phyloP scores from a whole-genome alignment of 2,797 vertebrate species.

The Coregonus sp. region DNA sequence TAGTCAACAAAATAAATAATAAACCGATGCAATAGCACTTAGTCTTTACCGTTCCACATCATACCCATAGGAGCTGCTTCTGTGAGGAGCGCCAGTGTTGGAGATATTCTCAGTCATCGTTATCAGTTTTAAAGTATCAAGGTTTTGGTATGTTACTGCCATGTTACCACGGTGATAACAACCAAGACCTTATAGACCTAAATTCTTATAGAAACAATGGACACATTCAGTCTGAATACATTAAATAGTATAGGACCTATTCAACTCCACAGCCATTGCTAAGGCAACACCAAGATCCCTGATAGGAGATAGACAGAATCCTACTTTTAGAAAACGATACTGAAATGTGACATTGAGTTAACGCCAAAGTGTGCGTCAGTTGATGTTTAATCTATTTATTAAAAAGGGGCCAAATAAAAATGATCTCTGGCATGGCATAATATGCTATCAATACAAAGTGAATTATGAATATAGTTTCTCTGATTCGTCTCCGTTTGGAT shows the following conservation, averaged over 20 bases:
- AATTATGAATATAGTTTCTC: not conserved
- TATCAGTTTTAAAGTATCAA: not conserved
- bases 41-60: constrained; percentile 25
- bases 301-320: not conserved
- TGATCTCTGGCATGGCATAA: constrained; percentile 7
- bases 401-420: not conserved
- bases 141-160: constrained; percentile 1
- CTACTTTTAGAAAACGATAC: constrained; percentile 17
- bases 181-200: not conserved
- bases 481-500: not conserved
- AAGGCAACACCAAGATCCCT: not conserved
- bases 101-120: not conserved
- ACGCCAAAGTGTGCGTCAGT: constrained; percentile 1
- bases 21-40: constrained; percentile 39
- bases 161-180: not conserved
- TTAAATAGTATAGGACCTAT: not conserved
- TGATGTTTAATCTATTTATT: not conserved
- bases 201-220: not conserved
- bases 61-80: not conserved
- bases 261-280: not conserved
- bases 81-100: not conserved
- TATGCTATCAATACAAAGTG: constrained; percentile 28
- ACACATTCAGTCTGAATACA: not conserved
- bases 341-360: constrained; percentile 12
- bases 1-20: constrained; percentile 30